Conservation (phyloP, 2,888 invertebrate genomes). For the Parnassius glacialis region DNA sequence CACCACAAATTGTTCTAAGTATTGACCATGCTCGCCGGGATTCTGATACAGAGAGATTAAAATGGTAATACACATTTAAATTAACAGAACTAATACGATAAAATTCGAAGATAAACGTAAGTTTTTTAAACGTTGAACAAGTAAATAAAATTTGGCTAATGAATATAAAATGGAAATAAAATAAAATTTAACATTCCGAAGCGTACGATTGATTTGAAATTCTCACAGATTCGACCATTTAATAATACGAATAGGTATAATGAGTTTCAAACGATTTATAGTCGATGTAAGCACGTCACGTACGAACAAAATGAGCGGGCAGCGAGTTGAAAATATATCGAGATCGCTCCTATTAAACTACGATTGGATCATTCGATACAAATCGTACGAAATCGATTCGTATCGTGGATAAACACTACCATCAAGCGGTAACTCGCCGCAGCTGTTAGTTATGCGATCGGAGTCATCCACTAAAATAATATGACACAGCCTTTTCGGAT, state of each 20-base stretch:
- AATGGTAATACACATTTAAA: constrained; percentile 24
- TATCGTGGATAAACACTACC: constrained; percentile 74
- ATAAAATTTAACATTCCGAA: constrained; percentile 51
- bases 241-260: constrained; percentile 74
- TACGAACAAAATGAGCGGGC: constrained; percentile 72
- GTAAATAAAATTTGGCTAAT: constrained; percentile 30
- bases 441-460: constrained; percentile 73
- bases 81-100: constrained; percentile 28
- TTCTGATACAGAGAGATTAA: constrained; percentile 13
- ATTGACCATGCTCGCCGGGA: constrained; percentile 8
- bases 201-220: constrained; percentile 65
- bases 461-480: constrained; percentile 80
- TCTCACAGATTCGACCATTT: constrained; percentile 77
- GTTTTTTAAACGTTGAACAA: constrained; percentile 29
- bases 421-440: constrained; percentile 63
- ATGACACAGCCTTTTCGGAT: constrained; percentile 79
- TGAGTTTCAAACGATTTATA: constrained; percentile 75
- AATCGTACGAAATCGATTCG: constrained; percentile 75
- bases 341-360: constrained; percentile 74
- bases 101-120: constrained; percentile 30
- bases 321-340: constrained; percentile 69
- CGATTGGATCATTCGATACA: constrained; percentile 69
- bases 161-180: constrained; percentile 30
- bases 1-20: background rate
- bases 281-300: constrained; percentile 75